Base-by-base conservation (phyloP, 1,140 invertebrate genomes). In the Drosophila rhopaloa region DNA sequence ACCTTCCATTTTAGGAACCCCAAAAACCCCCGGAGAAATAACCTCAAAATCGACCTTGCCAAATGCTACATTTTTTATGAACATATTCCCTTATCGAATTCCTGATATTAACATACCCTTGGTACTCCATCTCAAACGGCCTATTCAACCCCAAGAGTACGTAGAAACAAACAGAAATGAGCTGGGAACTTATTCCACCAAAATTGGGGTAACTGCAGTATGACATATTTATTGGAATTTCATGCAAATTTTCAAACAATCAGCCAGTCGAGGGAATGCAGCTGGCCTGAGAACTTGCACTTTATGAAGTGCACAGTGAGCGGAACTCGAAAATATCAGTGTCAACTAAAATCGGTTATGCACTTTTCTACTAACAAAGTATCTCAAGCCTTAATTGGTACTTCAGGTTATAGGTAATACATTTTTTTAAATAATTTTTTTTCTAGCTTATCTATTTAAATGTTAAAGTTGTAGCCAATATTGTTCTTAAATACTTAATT, bases 211-310 rank as follows among this genome's bases (percentile, higher is more conserved):
- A 74, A 81, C 75, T 81, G 81, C 81, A 81, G 61, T 57, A 48
- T 90, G 85, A 72, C 85, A 85, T 90, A 85, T 90, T 90, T 90
- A 90, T 90, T 85, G 67, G 85, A 82, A 80, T 82, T 90, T 90
- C 78, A 90, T 90, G 85, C 86, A 85, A 90, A 90, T 90, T 90
- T 60, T 24, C 19, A 71, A 71, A 32, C 57, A 57, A 55, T 54
- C 47, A 41, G 55, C 55, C 68, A 37, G 60, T 54, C 66, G 43
- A 8, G 60, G 11, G 48, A 54, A 66, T 68, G 66, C 63, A 76
- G 81, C 50, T 83, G 80, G 47, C 65, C 44, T 32, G 61, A 13
- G 66, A 71, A 47, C 65, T 71, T 70, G 67, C 67, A 71, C 35
- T 71, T 44, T 11, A 8, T 13, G 9, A 9, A 57, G 9, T 27